These are phyloP conservation scores for Apodemia hepburni DNA, from an alignment of 2,888 invertebrate species.

Conservation along the genomic window DNA sequence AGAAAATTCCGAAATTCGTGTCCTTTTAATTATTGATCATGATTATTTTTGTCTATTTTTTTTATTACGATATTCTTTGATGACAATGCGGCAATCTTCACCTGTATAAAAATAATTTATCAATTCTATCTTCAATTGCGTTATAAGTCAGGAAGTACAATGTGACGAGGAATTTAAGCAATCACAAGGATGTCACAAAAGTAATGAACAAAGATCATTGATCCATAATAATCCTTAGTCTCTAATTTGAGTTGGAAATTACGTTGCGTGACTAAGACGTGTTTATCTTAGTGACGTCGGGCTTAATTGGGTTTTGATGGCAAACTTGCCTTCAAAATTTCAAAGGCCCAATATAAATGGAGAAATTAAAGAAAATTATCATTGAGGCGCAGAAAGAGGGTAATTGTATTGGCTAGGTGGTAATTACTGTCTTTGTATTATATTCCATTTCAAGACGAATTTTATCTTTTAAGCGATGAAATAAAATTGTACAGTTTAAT, in stretches of 20 bases:
- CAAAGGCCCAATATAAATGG: neutral
- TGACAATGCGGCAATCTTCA: too few species aligned
- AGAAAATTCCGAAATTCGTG: too few species aligned
- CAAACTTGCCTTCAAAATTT: conserved; percentile 28
- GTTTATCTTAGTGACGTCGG: conserved; percentile 33
- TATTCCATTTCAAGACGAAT: too few species aligned
- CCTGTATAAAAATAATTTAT: too few species aligned
- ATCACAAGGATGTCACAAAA: neutral
- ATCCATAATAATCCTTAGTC: conserved; percentile 5
- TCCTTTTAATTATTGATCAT: too few species aligned
- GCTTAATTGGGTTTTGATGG: conserved; percentile 34
- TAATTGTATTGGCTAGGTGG: too few species aligned
- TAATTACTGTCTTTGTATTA: too few species aligned
- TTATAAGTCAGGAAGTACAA: neutral
- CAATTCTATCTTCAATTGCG: neutral
- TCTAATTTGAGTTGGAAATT: conserved; percentile 22
- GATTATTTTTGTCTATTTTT: too few species aligned
- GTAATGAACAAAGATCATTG: neutral
- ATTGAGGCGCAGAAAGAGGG: conserved; percentile 2
- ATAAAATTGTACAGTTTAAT: too few species aligned
- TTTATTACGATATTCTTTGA: too few species aligned
- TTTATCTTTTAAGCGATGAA: too few species aligned
- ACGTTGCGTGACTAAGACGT: conserved; percentile 24
- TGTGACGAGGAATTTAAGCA: neutral
- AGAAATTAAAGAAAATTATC: conserved; percentile 16